Conservation (phyloP, 2,888 invertebrate genomes). For the Xanthia icteritia region DNA sequence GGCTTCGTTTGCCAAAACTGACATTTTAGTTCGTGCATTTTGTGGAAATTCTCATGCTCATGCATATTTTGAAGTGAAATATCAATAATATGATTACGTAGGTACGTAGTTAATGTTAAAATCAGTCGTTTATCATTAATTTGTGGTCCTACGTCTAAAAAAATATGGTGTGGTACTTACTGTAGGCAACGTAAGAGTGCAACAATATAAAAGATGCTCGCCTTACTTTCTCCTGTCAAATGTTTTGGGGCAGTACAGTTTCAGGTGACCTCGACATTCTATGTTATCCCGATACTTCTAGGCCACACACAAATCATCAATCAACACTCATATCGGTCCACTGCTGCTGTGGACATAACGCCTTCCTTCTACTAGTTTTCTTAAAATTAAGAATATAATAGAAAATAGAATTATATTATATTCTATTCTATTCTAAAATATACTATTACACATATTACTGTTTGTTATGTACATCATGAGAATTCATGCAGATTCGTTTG, state of each 20-base stretch:
- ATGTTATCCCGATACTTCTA: constrained; percentile 4
- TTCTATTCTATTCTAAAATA: no score
- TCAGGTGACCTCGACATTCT: background rate
- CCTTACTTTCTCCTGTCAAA: background rate
- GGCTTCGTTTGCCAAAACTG: constrained; percentile 37
- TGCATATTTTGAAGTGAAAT: background rate
- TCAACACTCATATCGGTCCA: background rate
- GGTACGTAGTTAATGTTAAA: background rate
- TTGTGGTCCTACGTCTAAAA: background rate
- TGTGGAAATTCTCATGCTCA: background rate
- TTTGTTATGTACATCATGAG: background rate
- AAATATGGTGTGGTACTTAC: background rate
- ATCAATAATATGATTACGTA: background rate
- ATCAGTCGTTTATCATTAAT: background rate
- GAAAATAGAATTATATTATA: background rate
- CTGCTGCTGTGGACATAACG: background rate
- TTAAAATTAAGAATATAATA: background rate
- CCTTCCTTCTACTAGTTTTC: background rate
- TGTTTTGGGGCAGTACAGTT: background rate
- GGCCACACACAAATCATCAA: background rate
- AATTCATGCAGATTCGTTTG: background rate
- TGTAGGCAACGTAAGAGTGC: background rate
- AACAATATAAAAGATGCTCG: background rate
- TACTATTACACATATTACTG: background rate
- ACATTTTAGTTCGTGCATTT: constrained; percentile 24